Percentiles rank a stretch among this genome's conserved stretches.
phyloP scores from a whole-genome alignment of 2,797 vertebrate species.

The Aselliscus stoliczkanus region DNA sequence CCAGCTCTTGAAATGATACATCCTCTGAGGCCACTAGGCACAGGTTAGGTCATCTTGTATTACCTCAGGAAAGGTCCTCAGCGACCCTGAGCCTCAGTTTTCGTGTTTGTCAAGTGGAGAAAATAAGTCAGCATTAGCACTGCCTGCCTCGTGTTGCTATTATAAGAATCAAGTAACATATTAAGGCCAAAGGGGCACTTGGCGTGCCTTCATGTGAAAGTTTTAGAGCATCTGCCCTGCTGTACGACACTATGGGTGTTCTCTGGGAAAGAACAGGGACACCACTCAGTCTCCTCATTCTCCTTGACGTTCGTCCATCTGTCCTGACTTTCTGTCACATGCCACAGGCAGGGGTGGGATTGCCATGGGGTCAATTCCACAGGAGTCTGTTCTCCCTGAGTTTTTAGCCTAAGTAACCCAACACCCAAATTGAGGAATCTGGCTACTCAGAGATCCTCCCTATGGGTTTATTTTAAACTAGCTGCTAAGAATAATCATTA shows the following conservation, averaged over 20 bases:
- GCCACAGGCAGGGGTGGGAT: neutral
- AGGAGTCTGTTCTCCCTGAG: neutral
- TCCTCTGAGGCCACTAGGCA: too few species aligned
- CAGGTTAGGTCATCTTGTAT: neutral
- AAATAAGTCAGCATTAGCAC: rapidly evolving
- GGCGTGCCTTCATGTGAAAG: neutral
- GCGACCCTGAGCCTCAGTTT: neutral
- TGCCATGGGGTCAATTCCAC: neutral
- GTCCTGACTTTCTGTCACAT: neutral
- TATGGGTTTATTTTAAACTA: neutral
- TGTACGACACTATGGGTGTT: neutral
- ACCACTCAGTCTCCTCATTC: rapidly evolving
- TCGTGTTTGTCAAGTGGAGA: neutral
- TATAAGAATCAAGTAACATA: neutral
- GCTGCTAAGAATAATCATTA: neutral
- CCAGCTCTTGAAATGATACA: neutral
- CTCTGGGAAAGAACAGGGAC: rapidly evolving
- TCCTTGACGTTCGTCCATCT: neutral
- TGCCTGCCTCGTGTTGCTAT: neutral
- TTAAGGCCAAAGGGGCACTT: neutral
- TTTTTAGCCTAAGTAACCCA: neutral
- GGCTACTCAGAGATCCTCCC: neutral
- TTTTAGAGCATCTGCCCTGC: rapidly evolving
- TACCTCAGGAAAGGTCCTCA: neutral
- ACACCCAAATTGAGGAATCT: neutral